These are phyloP conservation scores for Eucidaris tribuloides DNA, from an alignment of 35 echinoderm and acorn worm genomes.

Conservation along the genomic window DNA sequence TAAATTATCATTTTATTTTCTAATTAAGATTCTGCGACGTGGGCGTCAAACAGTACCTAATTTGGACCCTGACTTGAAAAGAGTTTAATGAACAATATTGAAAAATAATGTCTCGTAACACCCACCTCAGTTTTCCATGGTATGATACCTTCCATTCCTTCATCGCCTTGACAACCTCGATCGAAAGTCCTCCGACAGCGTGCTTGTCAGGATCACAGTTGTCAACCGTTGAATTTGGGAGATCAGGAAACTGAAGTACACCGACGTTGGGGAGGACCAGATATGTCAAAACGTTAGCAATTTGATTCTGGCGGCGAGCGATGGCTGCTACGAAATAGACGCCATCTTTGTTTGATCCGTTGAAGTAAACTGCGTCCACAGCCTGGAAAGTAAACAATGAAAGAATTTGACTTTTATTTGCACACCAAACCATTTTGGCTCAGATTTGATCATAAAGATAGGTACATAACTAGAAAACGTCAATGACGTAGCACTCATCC, in stretches of 20 bases:
- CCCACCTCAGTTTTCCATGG: conserved; percentile 37
- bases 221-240: background rate
- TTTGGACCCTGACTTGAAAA: too few species aligned
- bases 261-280: background rate
- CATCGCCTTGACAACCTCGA: conserved; percentile 8
- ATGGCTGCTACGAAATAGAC: conserved; percentile 26
- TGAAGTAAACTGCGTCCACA: conserved; percentile 45
- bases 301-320: conserved; percentile 11
- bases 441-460: too few species aligned
- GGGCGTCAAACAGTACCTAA: too few species aligned
- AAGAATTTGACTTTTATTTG: too few species aligned
- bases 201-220: conserved; percentile 37
- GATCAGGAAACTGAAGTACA: conserved; percentile 20
- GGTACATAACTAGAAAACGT: too few species aligned
- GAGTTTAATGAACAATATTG: too few species aligned
- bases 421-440: too few species aligned
- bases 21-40: too few species aligned
- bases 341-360: conserved; percentile 44
- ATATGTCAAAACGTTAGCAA: conserved; percentile 12
- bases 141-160: conserved; percentile 37
- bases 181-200: background rate
- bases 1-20: too few species aligned
- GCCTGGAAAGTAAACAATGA: too few species aligned
- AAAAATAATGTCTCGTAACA: too few species aligned
- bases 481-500: too few species aligned